Evolutionary conservation across 2,113 vertebrate species (phyloP).

Genomic region (Hydrochoerus hydrochaeris): DNA sequence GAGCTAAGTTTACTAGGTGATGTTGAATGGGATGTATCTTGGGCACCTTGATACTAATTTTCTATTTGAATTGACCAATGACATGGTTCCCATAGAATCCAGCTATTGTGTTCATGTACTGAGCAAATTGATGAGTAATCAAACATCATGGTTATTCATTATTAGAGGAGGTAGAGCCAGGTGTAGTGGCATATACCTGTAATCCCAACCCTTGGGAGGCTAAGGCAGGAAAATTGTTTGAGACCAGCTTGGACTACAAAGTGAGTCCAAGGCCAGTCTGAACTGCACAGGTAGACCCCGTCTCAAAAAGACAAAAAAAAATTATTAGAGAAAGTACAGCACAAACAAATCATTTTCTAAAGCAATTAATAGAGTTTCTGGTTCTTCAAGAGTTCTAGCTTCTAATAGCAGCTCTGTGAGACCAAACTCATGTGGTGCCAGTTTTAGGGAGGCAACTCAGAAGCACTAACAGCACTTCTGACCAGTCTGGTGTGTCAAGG

Average conservation of each 20-base stretch:
- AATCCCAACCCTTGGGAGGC: no score
- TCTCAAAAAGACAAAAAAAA: no score
- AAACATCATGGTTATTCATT: constrained; percentile 96
- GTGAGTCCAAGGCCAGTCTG: no score
- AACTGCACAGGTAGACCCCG: no score
- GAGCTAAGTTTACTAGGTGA: constrained; percentile 93
- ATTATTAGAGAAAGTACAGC: constrained; percentile 91
- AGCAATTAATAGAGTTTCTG: constrained; percentile 97
- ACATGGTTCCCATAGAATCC: constrained; percentile 98
- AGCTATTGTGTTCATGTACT: constrained; percentile 97
- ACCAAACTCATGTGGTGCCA: constrained; percentile 96
- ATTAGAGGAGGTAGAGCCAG: constrained; percentile 90
- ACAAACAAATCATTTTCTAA: constrained; percentile 95
- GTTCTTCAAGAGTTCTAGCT: constrained; percentile 94
- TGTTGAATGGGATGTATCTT: constrained; percentile 93
- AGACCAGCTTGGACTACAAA: no score
- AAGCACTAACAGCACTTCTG: constrained; percentile 95
- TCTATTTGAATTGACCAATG: constrained; percentile 92
- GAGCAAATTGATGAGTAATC: constrained; percentile 93
- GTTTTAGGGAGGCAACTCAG: constrained; percentile 96
- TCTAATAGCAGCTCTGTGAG: constrained; percentile 96
- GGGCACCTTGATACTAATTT: constrained; percentile 91
- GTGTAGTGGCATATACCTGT: no score
- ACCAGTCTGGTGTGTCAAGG: constrained; percentile 96
- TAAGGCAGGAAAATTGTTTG: no score